Evolutionary conservation across 2,797 vertebrate genomes (phyloP).

Genomic region (Lagocephalus sceleratus): DNA sequence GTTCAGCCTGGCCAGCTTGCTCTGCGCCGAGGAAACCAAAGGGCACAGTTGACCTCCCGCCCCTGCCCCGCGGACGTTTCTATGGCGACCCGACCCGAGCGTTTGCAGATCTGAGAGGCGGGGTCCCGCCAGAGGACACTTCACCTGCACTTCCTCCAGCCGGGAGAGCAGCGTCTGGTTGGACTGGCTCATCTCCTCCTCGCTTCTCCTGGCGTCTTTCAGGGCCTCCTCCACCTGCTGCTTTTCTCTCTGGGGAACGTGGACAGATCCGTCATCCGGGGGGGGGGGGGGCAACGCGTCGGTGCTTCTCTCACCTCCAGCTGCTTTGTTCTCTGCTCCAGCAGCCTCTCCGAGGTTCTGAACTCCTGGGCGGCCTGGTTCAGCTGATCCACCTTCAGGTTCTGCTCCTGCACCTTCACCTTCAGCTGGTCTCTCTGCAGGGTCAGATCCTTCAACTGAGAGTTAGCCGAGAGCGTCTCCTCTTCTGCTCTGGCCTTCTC

Average conservation of each 20-base stretch:
- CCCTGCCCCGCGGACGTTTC: too few relatives aligned
- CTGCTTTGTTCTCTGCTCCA: slow-evolving; percentile 73
- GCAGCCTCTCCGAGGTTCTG: slow-evolving; percentile 70
- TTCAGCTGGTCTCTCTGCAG: slow-evolving; percentile 80
- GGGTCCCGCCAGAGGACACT: background rate
- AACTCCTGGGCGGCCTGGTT: slow-evolving; percentile 71
- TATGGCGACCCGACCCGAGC: too few relatives aligned
- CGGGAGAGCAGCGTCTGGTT: slow-evolving; percentile 79
- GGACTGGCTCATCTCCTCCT: slow-evolving; percentile 77
- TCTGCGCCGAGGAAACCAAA: slow-evolving; percentile 61
- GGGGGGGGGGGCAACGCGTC: background rate
- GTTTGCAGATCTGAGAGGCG: too few relatives aligned
- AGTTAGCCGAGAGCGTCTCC: slow-evolving; percentile 59
- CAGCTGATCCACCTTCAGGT: slow-evolving; percentile 74
- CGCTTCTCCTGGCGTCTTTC: slow-evolving; percentile 74
- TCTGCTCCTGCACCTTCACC: slow-evolving; percentile 71
- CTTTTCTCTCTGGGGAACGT: slow-evolving; percentile 79
- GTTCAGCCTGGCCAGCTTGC: slow-evolving; percentile 75
- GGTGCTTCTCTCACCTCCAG: slow-evolving; percentile 71
- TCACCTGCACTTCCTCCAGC: slow-evolving; percentile 85
- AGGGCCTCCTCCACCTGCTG: slow-evolving; percentile 78
- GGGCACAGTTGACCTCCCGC: background rate
- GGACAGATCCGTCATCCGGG: background rate
- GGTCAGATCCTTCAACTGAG: slow-evolving; percentile 67
- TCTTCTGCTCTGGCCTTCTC: slow-evolving; percentile 74